Evolutionary conservation across 2,113 vertebrate genomes (phyloP), one percentile per base, ranked within the genome.

Genomic region (Columba livia): DNA sequence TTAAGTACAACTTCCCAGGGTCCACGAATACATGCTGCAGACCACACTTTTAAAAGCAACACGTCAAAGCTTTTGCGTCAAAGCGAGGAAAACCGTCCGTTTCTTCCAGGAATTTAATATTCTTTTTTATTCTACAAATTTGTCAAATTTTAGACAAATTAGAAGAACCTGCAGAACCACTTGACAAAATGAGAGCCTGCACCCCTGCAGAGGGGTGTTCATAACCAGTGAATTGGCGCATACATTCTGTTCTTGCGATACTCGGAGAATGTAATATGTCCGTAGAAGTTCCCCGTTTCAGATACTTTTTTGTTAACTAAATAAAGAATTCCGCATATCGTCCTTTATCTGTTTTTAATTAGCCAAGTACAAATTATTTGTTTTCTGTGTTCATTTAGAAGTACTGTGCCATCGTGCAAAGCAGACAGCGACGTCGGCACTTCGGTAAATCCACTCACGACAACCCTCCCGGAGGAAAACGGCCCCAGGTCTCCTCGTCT

Each of bases 191-290:
- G 56, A 57, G 71, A 29, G 24, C 9, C 84, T 23, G 57, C 66
- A 34, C 4, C n/a, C 21, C 32, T 58, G 21, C 50, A 51, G 40
- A 28, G 25, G 5, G 9, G 7, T 10, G 36, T 58, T 79, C 50
- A 18, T 28, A 69, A 53, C 14, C 48, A 20, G 47, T 1, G 4
- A 66, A 54, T 31, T 19, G 83, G 4, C 12, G 2, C 20, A 3
- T 25, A 19, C 58, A 16, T 28, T 67, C 7, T 69, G 57, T 64
- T 50, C 54, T 74, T 47, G 10, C 36, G 84, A 28, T 6, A 2
- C 3, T 53, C 11, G 2, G 26, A 79, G 54, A 62, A 54, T 3
- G 16, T 29, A 42, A 0, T 14, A 12, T 3, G 9, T 34, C 32
- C 8, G 4, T 18, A 47, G 40, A 70, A 56, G 10, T 80, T 50